Evolutionary conservation across 37 sponge, comb jelly and placozoan genomes (phyloP).

Genomic region (Aphrocallistes beatrix): DNA sequence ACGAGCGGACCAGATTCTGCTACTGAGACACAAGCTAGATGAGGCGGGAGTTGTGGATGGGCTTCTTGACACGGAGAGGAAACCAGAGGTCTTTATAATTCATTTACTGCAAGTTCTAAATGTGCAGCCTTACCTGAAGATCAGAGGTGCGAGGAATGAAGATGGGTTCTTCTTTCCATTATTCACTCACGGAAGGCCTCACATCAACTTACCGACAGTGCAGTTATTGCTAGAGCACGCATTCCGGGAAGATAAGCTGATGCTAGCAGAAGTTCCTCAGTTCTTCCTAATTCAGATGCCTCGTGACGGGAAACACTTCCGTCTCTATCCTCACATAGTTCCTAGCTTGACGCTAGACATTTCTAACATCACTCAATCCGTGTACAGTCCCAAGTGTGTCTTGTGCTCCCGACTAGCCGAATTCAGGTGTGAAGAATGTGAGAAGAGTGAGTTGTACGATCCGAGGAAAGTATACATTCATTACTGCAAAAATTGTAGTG

Average conservation of each 20-base stretch:
- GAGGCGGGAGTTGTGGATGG: constrained; percentile 9
- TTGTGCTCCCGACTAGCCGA: not conserved
- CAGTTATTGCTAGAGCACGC: not conserved
- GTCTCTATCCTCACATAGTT: not conserved
- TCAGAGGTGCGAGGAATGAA: not conserved
- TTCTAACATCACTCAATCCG: not conserved
- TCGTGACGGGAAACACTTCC: not conserved
- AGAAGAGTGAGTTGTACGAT: not conserved
- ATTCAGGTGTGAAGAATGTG: not conserved
- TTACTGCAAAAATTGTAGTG: not conserved
- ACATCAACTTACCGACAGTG: not conserved
- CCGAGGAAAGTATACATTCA: not conserved
- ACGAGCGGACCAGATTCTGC: not conserved
- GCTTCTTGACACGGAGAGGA: not conserved
- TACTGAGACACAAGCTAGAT: not conserved
- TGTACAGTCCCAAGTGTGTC: not conserved
- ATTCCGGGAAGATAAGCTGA: not conserved
- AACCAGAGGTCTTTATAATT: not conserved
- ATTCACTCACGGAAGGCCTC: not conserved
- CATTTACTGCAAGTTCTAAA: not conserved
- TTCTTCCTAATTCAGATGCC: constrained; percentile 12
- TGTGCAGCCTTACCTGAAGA: constrained; percentile 3
- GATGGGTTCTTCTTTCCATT: not conserved
- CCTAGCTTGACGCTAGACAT: not conserved
- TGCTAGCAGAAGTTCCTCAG: not conserved